A percentile compares a stretch with the other conserved stretches of the same genome.
These are phyloP conservation scores for Cinclus cinclus DNA, from an alignment of 2,113 vertebrate genomes.

Conservation along the genomic window DNA sequence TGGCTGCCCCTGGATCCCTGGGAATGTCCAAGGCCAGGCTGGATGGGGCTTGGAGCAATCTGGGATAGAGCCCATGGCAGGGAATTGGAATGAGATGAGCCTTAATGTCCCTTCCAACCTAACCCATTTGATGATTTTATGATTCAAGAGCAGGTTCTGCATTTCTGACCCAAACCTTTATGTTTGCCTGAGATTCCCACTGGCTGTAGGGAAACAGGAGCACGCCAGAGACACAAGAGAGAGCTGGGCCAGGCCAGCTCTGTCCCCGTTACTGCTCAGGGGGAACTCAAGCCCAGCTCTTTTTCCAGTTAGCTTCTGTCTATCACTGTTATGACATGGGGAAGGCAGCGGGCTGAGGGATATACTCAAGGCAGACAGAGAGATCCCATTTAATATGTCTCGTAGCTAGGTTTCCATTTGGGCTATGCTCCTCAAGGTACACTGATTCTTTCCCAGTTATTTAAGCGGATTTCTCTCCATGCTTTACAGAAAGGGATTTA, in stretches of 20 bases:
- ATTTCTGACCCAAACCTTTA: background rate
- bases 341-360: background rate
- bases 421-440: background rate
- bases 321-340: background rate
- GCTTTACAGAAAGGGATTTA: constrained; percentile 32
- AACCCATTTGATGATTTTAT: background rate
- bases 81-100: background rate
- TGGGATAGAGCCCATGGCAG: background rate
- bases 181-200: rapidly evolving
- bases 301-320: background rate
- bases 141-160: background rate
- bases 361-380: background rate
- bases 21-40: rapidly evolving
- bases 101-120: background rate
- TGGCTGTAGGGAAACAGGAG: background rate
- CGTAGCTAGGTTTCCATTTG: background rate
- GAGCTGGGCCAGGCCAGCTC: background rate
- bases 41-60: rapidly evolving
- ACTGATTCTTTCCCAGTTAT: background rate
- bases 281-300: background rate
- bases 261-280: background rate
- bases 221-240: background rate
- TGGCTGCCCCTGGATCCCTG: background rate
- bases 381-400: background rate
- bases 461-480: constrained; percentile 55